Evolutionary conservation across 1,140 invertebrate species (phyloP).

Genomic region (Aphaenogaster ashmeadi): DNA sequence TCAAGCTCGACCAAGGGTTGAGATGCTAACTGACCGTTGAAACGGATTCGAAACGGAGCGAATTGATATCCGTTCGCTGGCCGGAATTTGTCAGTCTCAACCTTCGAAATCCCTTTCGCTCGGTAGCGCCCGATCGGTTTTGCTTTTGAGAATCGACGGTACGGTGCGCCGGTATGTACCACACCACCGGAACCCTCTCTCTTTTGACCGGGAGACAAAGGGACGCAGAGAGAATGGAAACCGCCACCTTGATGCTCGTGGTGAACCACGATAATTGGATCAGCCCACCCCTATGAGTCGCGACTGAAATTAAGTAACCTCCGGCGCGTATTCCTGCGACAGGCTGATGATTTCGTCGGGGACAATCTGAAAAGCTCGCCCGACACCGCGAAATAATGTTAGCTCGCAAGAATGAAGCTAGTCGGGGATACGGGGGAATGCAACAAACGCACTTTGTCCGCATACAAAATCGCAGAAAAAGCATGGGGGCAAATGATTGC

Average conservation of each 20-base stretch:
- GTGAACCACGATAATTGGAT: slow-evolving; percentile 74
- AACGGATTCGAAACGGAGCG: slow-evolving; percentile 46
- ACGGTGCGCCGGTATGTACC: slow-evolving; percentile 26
- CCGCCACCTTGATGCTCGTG: slow-evolving; percentile 62
- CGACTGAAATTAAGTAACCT: slow-evolving; percentile 74
- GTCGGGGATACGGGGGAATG: background rate
- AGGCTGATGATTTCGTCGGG: slow-evolving; percentile 53
- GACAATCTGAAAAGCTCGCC: slow-evolving; percentile 42
- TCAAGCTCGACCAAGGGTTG: background rate
- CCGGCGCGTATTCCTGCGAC: slow-evolving; percentile 35
- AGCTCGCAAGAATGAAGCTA: background rate
- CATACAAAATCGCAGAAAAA: background rate
- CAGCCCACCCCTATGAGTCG: slow-evolving; percentile 66
- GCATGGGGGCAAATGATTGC: background rate
- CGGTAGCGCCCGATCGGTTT: slow-evolving; percentile 56
- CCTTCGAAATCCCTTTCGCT: background rate
- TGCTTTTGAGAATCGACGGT: slow-evolving; percentile 68
- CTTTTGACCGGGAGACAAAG: slow-evolving; percentile 54
- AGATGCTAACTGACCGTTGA: slow-evolving; percentile 17
- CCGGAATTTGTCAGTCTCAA: slow-evolving; percentile 36
- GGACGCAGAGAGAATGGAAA: slow-evolving; percentile 39
- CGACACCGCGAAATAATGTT: slow-evolving; percentile 28
- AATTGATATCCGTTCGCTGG: slow-evolving; percentile 71
- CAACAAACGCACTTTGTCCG: background rate
- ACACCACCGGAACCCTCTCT: slow-evolving; percentile 10